Conservation (phyloP, 2,113 vertebrate species). For the Myanophis thanlyinensis region DNA sequence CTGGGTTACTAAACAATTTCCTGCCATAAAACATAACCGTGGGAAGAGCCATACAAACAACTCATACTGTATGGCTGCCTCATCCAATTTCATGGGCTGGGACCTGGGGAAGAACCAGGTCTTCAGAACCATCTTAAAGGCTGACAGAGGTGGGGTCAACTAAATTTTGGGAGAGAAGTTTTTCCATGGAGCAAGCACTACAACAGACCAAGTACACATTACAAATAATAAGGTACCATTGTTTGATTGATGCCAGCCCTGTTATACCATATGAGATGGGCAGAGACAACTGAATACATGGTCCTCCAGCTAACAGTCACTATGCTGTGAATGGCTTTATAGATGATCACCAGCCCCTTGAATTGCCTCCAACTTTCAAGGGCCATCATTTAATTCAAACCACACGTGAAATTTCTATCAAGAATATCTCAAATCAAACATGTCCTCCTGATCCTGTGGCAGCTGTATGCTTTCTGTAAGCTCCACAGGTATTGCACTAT, state of each 20-base stretch:
- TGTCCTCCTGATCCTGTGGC: not conserved
- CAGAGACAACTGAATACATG: not conserved
- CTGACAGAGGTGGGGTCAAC: not conserved
- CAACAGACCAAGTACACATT: not conserved
- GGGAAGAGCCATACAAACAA: not conserved
- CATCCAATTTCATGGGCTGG: not conserved
- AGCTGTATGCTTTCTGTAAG: not conserved
- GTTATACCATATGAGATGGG: not conserved
- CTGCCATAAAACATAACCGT: not conserved
- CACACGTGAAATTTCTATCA: not conserved
- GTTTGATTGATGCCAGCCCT: not conserved
- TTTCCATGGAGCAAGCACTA: not conserved
- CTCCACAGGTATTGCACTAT: not conserved
- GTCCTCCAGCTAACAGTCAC: not conserved
- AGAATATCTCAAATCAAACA: not conserved
- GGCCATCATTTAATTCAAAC: not conserved
- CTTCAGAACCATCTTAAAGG: not conserved
- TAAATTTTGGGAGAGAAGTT: not conserved
- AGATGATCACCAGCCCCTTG: not conserved
- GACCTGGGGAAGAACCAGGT: not conserved
- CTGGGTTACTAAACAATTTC: not conserved
- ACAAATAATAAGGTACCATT: not conserved
- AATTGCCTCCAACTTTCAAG: not conserved
- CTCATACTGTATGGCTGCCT: not conserved
- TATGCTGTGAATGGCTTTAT: not conserved